Conservation (phyloP, 2,888 invertebrate species). For the Orchesella flavescens region DNA sequence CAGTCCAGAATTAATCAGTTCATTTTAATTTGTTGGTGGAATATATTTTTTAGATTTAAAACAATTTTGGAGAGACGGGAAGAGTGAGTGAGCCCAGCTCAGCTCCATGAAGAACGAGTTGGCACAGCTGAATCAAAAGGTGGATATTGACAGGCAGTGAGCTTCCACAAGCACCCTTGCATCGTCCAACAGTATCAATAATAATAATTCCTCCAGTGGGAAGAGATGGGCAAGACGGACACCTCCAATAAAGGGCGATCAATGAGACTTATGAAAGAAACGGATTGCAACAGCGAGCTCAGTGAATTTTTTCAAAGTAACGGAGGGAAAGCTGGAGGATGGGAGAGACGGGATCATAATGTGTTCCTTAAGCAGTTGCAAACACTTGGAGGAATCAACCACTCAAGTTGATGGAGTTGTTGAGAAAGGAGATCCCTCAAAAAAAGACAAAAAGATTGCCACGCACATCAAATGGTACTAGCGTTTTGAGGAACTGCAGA, state of each 20-base stretch:
- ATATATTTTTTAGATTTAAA: constrained; percentile 16
- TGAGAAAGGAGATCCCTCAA: constrained; percentile 41
- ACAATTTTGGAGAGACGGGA: constrained; percentile 38
- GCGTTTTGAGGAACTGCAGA: constrained; percentile 55
- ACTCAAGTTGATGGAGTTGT: constrained; percentile 40
- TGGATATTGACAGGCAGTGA: constrained; percentile 36
- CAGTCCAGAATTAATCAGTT: no score
- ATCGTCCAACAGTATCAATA: background rate
- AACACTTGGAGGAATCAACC: constrained; percentile 45
- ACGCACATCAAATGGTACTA: constrained; percentile 67
- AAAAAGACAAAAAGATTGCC: constrained; percentile 63
- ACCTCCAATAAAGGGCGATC: constrained; percentile 21
- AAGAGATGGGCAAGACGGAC: constrained; percentile 7
- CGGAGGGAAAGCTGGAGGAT: constrained; percentile 66
- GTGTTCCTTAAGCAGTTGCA: constrained; percentile 46
- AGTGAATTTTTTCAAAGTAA: constrained; percentile 63
- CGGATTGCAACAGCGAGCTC: constrained; percentile 30
- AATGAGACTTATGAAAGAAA: constrained; percentile 37
- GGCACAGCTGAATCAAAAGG: constrained; percentile 39
- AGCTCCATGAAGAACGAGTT: constrained; percentile 39
- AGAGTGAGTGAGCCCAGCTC: constrained; percentile 19
- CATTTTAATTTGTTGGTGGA: no score
- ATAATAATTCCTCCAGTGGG: background rate
- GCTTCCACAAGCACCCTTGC: background rate
- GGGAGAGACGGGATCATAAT: constrained; percentile 62